A percentile compares a stretch with the other conserved stretches of the same genome.
Conservation (phyloP, 2,797 vertebrate species). For the Hylomyscus alleni region DNA sequence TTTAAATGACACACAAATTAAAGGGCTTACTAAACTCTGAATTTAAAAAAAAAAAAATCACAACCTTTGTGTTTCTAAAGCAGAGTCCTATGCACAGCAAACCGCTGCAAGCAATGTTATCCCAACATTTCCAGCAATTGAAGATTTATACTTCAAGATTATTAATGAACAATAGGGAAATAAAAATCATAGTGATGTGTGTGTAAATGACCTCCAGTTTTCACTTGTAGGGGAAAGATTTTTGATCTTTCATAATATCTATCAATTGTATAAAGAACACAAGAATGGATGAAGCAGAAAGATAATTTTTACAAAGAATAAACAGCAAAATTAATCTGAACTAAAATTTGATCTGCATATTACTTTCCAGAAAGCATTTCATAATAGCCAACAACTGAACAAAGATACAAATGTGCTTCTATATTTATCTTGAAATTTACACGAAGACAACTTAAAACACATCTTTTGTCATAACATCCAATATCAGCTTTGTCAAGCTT, state of each 20-base stretch:
- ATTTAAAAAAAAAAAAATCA: conserved; percentile 19
- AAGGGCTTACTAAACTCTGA: conserved; percentile 24
- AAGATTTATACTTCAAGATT: conserved; percentile 49
- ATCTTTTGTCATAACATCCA: conserved; percentile 38
- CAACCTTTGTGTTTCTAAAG: conserved; percentile 10
- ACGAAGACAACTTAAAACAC: conserved; percentile 47
- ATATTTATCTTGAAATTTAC: background rate
- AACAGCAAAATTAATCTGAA: conserved; percentile 47
- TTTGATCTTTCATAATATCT: background rate
- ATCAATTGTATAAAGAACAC: background rate
- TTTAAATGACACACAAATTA: conserved; percentile 64
- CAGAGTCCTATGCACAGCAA: conserved; percentile 17
- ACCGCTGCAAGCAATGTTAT: background rate
- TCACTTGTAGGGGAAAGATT: background rate
- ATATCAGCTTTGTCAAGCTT: conserved; percentile 29
- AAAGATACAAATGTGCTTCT: background rate
- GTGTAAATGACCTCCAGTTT: conserved; percentile 23
- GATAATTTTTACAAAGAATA: conserved; percentile 47
- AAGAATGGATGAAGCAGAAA: background rate
- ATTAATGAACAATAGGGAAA: background rate
- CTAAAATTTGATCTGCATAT: conserved; percentile 25
- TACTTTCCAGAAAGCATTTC: conserved; percentile 21
- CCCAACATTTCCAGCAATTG: background rate
- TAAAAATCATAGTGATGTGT: background rate
- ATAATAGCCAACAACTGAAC: conserved; percentile 9